Conservation (phyloP, 2,797 vertebrate genomes). For the Sebastes glaucus region DNA sequence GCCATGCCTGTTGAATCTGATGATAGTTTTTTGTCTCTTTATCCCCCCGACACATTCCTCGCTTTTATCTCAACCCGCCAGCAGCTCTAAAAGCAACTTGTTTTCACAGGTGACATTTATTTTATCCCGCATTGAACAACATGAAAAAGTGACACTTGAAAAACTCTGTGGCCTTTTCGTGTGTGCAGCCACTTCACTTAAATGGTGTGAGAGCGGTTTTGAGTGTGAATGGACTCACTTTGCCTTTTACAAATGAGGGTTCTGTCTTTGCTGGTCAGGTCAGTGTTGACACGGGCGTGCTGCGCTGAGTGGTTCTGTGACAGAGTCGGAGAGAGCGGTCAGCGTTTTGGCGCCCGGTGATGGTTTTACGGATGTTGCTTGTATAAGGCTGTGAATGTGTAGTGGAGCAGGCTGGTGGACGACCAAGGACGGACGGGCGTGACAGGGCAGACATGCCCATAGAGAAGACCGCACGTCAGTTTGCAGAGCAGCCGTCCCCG, state of each 20-base stretch:
- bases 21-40: conserved; percentile 14
- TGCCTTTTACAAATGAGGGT: conserved; percentile 44
- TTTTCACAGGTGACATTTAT: conserved; percentile 27
- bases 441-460: conserved; percentile 16
- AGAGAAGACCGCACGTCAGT: conserved; percentile 23
- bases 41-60: neutral
- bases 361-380: conserved; percentile 35
- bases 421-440: conserved; percentile 37
- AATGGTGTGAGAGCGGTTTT: neutral
- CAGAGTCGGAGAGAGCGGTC: conserved; percentile 34
- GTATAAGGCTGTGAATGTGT: conserved; percentile 60
- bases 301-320: conserved; percentile 16
- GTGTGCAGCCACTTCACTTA: conserved; percentile 6
- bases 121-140: conserved; percentile 2
- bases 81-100: neutral
- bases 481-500: conserved; percentile 23
- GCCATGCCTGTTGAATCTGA: conserved; percentile 7
- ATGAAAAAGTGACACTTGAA: conserved; percentile 22
- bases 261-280: conserved; percentile 47
- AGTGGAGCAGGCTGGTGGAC: conserved; percentile 36
- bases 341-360: conserved; percentile 15
- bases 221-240: conserved; percentile 34
- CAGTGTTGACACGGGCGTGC: conserved; percentile 50
- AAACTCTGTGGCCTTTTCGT: neutral
- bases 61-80: conserved; percentile 13